phyloP scores from a whole-genome alignment of 2,888 invertebrate species.

The Petrolisthes cinctipes region DNA sequence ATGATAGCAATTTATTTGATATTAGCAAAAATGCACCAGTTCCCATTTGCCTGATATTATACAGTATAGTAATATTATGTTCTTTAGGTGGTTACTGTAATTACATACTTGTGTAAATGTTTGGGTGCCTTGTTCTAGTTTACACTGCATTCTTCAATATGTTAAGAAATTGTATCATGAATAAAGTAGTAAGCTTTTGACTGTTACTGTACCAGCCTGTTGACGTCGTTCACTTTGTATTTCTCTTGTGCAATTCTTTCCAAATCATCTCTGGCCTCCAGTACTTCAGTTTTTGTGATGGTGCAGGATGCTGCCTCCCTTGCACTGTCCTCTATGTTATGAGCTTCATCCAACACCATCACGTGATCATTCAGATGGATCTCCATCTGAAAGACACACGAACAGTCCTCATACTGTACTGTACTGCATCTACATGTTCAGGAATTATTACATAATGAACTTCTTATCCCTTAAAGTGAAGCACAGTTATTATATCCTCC shows the following conservation, averaged over 20 bases:
- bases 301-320: slow-evolving; percentile 77
- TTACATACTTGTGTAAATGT: too few relatives aligned
- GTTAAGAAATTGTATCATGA: too few relatives aligned
- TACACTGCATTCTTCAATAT: too few relatives aligned
- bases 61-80: too few relatives aligned
- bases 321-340: slow-evolving; percentile 84
- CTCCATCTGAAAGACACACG: slow-evolving; percentile 71
- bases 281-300: slow-evolving; percentile 73
- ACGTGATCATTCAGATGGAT: slow-evolving; percentile 76
- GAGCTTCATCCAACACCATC: slow-evolving; percentile 84
- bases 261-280: slow-evolving; percentile 72
- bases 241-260: slow-evolving; percentile 67
- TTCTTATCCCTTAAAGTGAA: too few relatives aligned
- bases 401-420: neutral
- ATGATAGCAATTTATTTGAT: neutral
- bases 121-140: too few relatives aligned
- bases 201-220: slow-evolving; percentile 55
- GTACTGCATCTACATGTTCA: neutral
- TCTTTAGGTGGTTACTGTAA: too few relatives aligned
- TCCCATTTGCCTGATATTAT: neutral
- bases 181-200: too few relatives aligned
- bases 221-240: slow-evolving; percentile 23
- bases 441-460: too few relatives aligned
- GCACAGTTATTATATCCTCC: too few relatives aligned
- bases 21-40: neutral